phyloP scores from a whole-genome alignment of 2,797 vertebrate species.

The Halcyon badia region DNA sequence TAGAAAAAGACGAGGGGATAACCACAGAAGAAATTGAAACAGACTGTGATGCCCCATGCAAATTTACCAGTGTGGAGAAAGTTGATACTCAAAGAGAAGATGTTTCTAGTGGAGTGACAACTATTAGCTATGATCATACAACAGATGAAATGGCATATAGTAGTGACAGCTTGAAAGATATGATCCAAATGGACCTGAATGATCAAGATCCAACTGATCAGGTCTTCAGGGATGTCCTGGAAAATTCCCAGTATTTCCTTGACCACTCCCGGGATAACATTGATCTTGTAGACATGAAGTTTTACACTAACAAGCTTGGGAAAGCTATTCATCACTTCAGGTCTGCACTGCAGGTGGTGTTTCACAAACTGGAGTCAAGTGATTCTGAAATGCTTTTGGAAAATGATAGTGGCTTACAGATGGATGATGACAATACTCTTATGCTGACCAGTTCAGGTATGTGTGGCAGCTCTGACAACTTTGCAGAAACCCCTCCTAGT shows the following conservation, averaged over 20 bases:
- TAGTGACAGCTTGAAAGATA: constrained; percentile 79
- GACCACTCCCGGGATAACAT: constrained; percentile 79
- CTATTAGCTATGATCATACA: constrained; percentile 67
- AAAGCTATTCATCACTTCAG: constrained; percentile 89
- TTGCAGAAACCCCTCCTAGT: constrained; percentile 77
- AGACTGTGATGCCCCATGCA: constrained; percentile 57
- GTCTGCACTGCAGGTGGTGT: constrained; percentile 89
- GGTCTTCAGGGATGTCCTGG: constrained; percentile 82
- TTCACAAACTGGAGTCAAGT: constrained; percentile 87
- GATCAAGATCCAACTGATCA: constrained; percentile 81
- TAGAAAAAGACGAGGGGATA: constrained; percentile 60
- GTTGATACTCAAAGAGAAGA: constrained; percentile 79
- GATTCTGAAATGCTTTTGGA: constrained; percentile 81
- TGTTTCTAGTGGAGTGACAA: constrained; percentile 67
- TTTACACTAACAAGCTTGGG: constrained; percentile 87
- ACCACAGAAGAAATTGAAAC: constrained; percentile 51
- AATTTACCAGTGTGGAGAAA: constrained; percentile 74
- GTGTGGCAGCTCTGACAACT: constrained; percentile 74
- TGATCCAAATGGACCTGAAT: constrained; percentile 85
- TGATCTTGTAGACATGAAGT: constrained; percentile 81
- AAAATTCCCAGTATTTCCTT: constrained; percentile 81
- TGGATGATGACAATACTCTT: constrained; percentile 74
- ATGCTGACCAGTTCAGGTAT: constrained; percentile 73
- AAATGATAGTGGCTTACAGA: constrained; percentile 76
- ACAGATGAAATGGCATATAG: constrained; percentile 76